Percentiles rank a stretch among this genome's conserved stretches.
Conservation (phyloP, 2,113 vertebrate genomes). For the Zosterops lateralis region DNA sequence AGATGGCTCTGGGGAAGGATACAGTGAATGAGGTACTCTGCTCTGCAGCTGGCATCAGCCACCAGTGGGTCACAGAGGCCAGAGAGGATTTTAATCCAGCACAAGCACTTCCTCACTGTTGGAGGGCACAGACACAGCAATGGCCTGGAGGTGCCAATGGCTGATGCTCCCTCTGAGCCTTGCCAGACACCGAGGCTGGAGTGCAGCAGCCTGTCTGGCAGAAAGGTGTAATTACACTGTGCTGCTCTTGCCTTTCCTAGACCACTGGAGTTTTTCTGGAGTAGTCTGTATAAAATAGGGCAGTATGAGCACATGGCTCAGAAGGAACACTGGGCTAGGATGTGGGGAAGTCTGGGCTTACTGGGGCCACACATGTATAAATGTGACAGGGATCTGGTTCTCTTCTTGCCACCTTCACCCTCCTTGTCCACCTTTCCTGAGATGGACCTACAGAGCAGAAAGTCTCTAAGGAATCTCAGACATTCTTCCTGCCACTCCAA, state of each 20-base stretch:
- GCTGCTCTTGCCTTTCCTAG: neutral
- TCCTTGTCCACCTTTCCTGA: neutral
- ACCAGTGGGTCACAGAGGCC: neutral
- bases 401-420: neutral
- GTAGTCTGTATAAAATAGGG: neutral
- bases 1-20: neutral
- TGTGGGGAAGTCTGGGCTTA: neutral
- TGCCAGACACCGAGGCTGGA: neutral
- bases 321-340: neutral
- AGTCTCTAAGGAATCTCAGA: neutral
- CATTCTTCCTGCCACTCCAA: neutral
- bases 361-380: accelerated
- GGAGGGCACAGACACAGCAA: neutral
- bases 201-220: neutral
- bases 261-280: neutral
- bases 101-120: neutral
- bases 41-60: neutral
- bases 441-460: neutral
- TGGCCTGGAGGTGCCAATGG: neutral
- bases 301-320: neutral
- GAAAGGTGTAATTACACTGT: neutral
- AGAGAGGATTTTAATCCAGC: neutral
- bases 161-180: neutral
- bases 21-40: neutral
- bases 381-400: neutral